Evolutionary conservation across 92 coral and sea anemone genomes (phyloP).

Genomic region (Bergia puertoricense): DNA sequence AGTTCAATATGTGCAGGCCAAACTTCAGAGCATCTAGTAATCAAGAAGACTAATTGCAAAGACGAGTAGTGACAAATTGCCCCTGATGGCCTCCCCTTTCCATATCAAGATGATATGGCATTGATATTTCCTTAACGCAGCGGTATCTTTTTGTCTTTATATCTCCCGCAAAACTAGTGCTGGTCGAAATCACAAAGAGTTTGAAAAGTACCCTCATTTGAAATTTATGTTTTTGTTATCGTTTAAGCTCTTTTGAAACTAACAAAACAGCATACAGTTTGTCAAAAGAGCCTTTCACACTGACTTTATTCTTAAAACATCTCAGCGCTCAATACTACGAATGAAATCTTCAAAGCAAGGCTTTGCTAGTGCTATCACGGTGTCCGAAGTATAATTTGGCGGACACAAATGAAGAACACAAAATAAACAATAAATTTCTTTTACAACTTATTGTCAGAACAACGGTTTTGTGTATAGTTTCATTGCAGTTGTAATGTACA

Average conservation of each 20-base stretch:
- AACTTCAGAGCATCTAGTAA: neutral
- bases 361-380: neutral
- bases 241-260: neutral
- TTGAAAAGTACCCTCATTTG: neutral
- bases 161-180: neutral
- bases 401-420: neutral
- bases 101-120: slow-evolving; percentile 19
- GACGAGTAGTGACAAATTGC: neutral
- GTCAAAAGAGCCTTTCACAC: no score
- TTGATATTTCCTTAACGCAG: slow-evolving; percentile 6
- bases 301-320: no score
- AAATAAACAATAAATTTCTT: neutral
- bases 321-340: no score
- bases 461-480: neutral
- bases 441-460: neutral
- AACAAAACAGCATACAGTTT: neutral
- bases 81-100: neutral
- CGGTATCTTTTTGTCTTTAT: neutral
- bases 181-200: neutral
- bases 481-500: neutral
- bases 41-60: neutral
- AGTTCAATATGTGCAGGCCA: no score
- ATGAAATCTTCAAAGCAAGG: neutral
- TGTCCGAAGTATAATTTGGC: neutral
- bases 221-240: no score